Base-by-base conservation (phyloP, 2,113 vertebrate genomes). In the Notothenia coriiceps region DNA sequence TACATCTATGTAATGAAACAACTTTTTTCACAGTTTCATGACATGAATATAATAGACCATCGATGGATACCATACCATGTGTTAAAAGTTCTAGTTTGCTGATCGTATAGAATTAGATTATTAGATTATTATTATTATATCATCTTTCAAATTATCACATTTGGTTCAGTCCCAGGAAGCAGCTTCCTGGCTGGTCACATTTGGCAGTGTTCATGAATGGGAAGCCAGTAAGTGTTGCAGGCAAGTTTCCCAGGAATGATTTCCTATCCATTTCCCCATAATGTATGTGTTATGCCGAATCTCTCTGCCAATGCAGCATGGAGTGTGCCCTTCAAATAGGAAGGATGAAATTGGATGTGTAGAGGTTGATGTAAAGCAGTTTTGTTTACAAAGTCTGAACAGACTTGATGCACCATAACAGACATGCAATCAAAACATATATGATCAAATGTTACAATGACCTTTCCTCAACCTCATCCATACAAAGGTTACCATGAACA, bases 1-100 rank as follows among this genome's bases (percentile, higher is more conserved):
- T n/a, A 63, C 18, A 25, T 75, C 50, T 80, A 57, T 77, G 9
- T 35, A 54, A 67, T 47, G n/a, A 77, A 52, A 50, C 15, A 13
- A 1, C 17, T 55, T 55, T 50, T 17, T 57, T 33, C 63, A 50
- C 75, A 17, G 9, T 29, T 29, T 29, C 29, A 40, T 40, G 1
- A 40, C 35, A 40, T 40, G 35, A 5, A 40, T 29, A 29, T 29
- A 29, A 29, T 40, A 40, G 35, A 40, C 35, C 6, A 40, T 25
- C 59, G 5, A 25, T 11, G 35, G 46, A 22, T 25, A 50, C 47
- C 20, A 33, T 44, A 13, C 50, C n/a, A 49, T 0, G 12, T 9
- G 12, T 25, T 12, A 43, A n/a, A 10, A 47, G 5, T 49, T 17
- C 35, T 70, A 40, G 12, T 70, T 44, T 25, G 33, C 33, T 40